Conservation (phyloP, 2,888 invertebrate genomes). For the Campopleginae sp. region DNA sequence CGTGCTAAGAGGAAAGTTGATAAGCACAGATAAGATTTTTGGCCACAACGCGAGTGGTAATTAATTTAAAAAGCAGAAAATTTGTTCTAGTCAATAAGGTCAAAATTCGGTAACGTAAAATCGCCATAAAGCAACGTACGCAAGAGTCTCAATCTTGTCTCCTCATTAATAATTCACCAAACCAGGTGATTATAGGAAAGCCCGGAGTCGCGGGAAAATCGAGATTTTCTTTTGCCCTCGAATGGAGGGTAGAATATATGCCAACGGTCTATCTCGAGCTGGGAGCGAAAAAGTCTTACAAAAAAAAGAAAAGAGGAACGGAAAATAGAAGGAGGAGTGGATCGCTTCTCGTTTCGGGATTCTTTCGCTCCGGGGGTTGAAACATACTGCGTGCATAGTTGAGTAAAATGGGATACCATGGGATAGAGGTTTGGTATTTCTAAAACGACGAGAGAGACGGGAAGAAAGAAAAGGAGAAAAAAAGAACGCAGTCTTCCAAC, state of each 20-base stretch:
- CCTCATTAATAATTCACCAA: slow-evolving; percentile 56
- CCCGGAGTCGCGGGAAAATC: slow-evolving; percentile 41
- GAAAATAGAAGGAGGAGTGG: slow-evolving; percentile 26
- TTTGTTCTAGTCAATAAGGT: background rate
- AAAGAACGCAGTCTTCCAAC: slow-evolving; percentile 57
- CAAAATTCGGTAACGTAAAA: background rate
- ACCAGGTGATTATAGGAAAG: slow-evolving; percentile 50
- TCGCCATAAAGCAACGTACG: background rate
- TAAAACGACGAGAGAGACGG: slow-evolving; percentile 48
- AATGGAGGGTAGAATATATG: slow-evolving; percentile 24
- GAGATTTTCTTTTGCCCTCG: slow-evolving; percentile 44
- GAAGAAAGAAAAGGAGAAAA: slow-evolving; percentile 14
- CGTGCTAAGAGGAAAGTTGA: background rate
- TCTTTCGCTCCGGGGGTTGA: slow-evolving; percentile 43
- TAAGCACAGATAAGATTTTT: background rate
- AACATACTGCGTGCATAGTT: slow-evolving; percentile 59
- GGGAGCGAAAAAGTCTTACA: background rate
- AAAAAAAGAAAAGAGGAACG: slow-evolving; percentile 8
- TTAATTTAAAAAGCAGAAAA: background rate
- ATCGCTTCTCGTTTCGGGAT: slow-evolving; percentile 54
- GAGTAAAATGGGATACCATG: slow-evolving; percentile 56
- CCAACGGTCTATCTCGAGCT: background rate
- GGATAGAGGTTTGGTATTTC: slow-evolving; percentile 36
- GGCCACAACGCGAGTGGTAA: background rate
- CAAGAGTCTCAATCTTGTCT: background rate